Evolutionary conservation across 2,797 vertebrate genomes (phyloP).

Genomic region (Amniataba percoides): DNA sequence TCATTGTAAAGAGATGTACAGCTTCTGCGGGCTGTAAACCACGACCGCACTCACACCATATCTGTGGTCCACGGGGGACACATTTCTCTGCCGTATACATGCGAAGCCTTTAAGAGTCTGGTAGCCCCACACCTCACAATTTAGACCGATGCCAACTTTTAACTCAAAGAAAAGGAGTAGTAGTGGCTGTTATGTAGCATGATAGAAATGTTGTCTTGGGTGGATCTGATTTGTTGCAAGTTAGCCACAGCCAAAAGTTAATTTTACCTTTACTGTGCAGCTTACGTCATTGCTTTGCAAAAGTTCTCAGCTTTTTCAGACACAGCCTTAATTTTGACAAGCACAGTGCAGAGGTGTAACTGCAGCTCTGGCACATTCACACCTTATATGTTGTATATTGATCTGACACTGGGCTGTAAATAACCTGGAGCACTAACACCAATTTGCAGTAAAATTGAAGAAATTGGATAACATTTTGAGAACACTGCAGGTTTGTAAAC

Average conservation of each 20-base stretch:
- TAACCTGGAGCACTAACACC: background rate
- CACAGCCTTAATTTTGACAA: too few relatives aligned
- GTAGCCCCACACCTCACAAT: background rate
- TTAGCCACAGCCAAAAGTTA: too few relatives aligned
- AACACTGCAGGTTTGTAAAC: too few relatives aligned
- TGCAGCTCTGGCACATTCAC: background rate
- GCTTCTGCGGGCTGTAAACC: conserved; percentile 54
- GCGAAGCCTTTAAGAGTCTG: conserved; percentile 9
- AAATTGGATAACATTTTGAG: too few relatives aligned
- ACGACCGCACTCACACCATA: conserved; percentile 33
- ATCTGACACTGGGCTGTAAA: background rate
- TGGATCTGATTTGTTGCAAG: background rate
- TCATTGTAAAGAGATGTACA: conserved; percentile 61
- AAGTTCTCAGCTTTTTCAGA: too few relatives aligned
- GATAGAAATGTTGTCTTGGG: background rate
- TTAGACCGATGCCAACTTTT: background rate
- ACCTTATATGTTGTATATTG: background rate
- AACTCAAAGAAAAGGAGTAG: background rate
- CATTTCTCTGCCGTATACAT: conserved; percentile 35
- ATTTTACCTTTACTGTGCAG: too few relatives aligned
- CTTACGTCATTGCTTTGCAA: too few relatives aligned
- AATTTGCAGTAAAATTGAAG: too few relatives aligned
- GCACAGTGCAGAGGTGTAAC: background rate
- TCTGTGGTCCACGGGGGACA: conserved; percentile 46
- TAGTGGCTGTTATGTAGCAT: background rate